These are phyloP conservation scores for Cydia splendana DNA, from an alignment of 1,140 invertebrate species.

Conservation along the genomic window DNA sequence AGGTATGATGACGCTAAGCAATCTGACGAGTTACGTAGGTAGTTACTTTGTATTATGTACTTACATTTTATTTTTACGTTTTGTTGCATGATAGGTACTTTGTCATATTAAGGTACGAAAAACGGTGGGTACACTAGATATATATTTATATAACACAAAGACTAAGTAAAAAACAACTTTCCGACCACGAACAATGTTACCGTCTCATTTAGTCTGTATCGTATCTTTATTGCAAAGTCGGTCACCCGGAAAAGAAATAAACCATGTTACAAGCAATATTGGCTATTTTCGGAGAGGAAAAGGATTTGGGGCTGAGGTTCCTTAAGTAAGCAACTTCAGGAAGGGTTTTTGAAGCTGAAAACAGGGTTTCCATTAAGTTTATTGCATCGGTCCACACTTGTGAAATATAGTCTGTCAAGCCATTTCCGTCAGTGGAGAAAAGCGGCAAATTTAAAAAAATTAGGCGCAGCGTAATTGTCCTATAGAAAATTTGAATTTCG, in stretches of 20 bases:
- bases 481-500: no score
- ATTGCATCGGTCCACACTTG: neutral
- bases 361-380: constrained; percentile 10
- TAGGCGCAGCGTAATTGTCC: no score
- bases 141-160: neutral
- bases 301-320: neutral
- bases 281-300: constrained; percentile 28
- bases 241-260: constrained; percentile 1
- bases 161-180: neutral
- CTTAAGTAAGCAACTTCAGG: neutral
- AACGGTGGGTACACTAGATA: neutral
- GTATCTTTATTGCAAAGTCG: neutral
- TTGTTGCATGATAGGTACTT: neutral
- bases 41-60: neutral
- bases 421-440: no score
- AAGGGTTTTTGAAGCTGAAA: neutral
- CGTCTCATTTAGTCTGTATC: neutral
- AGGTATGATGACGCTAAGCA: constrained; percentile 28
- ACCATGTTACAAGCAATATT: constrained; percentile 13
- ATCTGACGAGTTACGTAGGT: constrained; percentile 2
- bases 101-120: neutral
- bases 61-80: neutral
- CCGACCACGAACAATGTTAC: neutral
- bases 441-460: no score
- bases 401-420: neutral